These are phyloP conservation scores for Erpornis zantholeuca DNA, from an alignment of 2,113 vertebrate species.

Conservation along the genomic window DNA sequence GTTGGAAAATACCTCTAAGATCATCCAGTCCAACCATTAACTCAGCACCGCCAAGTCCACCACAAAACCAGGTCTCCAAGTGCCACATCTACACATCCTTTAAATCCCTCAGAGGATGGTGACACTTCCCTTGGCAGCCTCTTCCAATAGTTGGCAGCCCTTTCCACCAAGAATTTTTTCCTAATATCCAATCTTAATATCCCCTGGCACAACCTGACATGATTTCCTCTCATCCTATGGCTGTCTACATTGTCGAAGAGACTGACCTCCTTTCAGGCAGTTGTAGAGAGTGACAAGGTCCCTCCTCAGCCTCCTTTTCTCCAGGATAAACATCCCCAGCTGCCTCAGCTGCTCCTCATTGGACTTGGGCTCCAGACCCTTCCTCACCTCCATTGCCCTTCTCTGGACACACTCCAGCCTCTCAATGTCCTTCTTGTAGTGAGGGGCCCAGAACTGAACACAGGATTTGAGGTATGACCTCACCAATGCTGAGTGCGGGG, in stretches of 20 bases:
- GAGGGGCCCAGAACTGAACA: background rate
- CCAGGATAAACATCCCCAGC: fast-evolving
- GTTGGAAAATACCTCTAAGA: background rate
- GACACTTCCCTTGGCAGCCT: background rate
- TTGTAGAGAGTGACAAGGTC: background rate
- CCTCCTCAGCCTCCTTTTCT: background rate
- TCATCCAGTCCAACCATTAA: background rate
- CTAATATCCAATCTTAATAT: background rate
- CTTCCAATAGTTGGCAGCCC: background rate
- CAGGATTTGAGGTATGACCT: fast-evolving
- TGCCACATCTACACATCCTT: background rate
- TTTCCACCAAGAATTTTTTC: background rate
- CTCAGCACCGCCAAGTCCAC: background rate
- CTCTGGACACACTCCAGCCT: background rate
- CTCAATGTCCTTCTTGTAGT: fast-evolving
- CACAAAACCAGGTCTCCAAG: background rate
- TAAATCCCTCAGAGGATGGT: background rate
- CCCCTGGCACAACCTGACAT: background rate
- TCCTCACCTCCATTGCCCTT: fast-evolving
- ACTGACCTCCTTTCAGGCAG: background rate
- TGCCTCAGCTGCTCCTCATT: fast-evolving
- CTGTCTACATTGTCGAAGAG: background rate
- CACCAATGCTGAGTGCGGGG: fast-evolving
- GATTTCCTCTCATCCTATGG: background rate
- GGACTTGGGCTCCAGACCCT: background rate